These are phyloP conservation scores for Cataglyphis livida DNA, from an alignment of 2,888 invertebrate genomes.

Conservation along the genomic window DNA sequence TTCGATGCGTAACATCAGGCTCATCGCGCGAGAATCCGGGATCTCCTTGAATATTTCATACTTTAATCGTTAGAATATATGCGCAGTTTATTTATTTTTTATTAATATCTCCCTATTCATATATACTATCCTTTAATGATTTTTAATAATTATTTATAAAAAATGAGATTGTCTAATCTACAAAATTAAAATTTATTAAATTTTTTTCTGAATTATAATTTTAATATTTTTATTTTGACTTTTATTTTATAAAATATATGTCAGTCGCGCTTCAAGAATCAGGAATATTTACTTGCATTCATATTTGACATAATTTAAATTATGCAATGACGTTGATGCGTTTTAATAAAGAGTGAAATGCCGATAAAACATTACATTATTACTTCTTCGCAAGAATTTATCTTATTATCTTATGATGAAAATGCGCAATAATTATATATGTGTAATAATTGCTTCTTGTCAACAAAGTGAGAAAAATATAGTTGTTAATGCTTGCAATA, in stretches of 20 bases:
- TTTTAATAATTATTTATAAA: neutral
- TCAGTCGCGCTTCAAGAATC: neutral
- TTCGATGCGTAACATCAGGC: constrained; percentile 64
- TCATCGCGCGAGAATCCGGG: constrained; percentile 41
- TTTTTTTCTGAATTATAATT: neutral
- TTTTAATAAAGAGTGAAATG: neutral
- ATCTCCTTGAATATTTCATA: constrained; percentile 38
- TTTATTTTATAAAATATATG: neutral
- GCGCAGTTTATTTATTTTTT: neutral
- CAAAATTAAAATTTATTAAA: neutral
- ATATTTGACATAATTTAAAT: neutral
- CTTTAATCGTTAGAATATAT: neutral
- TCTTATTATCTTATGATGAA: neutral
- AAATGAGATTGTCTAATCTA: neutral
- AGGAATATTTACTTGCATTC: neutral
- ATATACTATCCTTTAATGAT: neutral
- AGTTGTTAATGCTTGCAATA: neutral
- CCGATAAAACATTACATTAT: neutral
- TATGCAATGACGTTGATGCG: neutral
- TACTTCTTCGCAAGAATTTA: neutral
- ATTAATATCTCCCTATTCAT: neutral
- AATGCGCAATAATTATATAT: neutral
- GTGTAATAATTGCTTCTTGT: neutral
- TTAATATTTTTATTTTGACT: neutral
- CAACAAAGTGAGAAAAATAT: neutral